Base-by-base conservation (phyloP, 92 coral and sea anemone genomes). In the Hydrozoanthus gracilis region DNA sequence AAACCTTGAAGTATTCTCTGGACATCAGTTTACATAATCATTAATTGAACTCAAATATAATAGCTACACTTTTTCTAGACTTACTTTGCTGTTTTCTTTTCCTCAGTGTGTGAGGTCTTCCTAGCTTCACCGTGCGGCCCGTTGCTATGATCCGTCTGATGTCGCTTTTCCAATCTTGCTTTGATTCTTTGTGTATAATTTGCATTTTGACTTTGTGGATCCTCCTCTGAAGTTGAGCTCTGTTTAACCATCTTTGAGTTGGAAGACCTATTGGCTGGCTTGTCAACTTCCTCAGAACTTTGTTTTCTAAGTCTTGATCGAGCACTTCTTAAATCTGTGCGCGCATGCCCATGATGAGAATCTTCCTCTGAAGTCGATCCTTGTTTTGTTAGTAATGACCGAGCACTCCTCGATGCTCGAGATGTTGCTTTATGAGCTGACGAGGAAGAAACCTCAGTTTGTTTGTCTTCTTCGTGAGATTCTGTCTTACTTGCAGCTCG, bases 311-410 rank as follows among this genome's bases (percentile, higher is more conserved):
- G 84, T 68, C 84, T 80, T 66, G 75, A 48, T 7, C 75, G 85
- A 8, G 64, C 85, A 80, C 85, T 64, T 56, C 74, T 65, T 16
- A 49, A 46, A 27, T 80, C 74, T 18, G 85, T 80, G 6, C 12
- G 74, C 1, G 64, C 27, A 4, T 20, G 73, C 27, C 47, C 60
- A 18, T 65, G 74, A 39, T 64, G 75, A 48, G 85, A 65, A 4
- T 80, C 85, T 14, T 80, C 85, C 27, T 80, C 85, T 9, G 85
- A 80, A 48, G 85, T 80, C 9, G 85, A 80, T 5, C 85, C 85
- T 80, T 80, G 85, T 67, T 80, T 80, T 48, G 58, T 80, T 17
- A 80, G 54, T 4, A 78, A 55, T 44, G 83, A 80, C 15, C 62
- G 51, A 1, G 56, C 61, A 65, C 61, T 80, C 74, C 85, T 80